phyloP scores from a whole-genome alignment of 2,888 invertebrate species.

The Dasypogon diadema region DNA sequence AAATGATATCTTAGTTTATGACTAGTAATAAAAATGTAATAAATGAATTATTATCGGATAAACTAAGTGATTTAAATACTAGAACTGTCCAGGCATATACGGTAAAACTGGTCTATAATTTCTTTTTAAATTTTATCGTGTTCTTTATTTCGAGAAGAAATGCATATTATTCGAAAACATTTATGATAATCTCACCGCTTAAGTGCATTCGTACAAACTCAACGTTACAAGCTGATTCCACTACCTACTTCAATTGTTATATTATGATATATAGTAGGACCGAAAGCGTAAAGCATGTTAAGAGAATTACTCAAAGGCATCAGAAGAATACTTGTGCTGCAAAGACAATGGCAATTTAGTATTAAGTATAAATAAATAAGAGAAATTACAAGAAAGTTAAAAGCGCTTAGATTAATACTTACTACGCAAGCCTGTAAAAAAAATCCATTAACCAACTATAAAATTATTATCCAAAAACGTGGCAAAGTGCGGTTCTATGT shows the following conservation, averaged over 20 bases:
- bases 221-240: not conserved
- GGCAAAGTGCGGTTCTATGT: not conserved
- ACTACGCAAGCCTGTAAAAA: conserved; percentile 54
- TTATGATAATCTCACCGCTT: not conserved
- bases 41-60: too few relatives aligned
- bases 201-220: conserved; percentile 4
- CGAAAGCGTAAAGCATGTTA: conserved; percentile 21
- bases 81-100: too few relatives aligned
- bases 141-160: too few relatives aligned
- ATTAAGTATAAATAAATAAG: conserved; percentile 8
- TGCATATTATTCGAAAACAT: too few relatives aligned
- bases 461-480: conserved; percentile 3
- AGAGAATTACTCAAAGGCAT: not conserved
- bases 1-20: too few relatives aligned
- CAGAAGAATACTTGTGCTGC: conserved; percentile 31
- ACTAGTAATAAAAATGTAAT: too few relatives aligned
- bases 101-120: too few relatives aligned
- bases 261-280: conserved; percentile 5
- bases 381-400: conserved; percentile 31
- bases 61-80: too few relatives aligned
- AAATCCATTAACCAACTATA: conserved; percentile 39
- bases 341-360: conserved; percentile 24
- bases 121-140: too few relatives aligned
- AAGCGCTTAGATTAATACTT: conserved; percentile 54
- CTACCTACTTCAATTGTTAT: not conserved